A percentile compares a stretch with the other conserved stretches of the same genome.
Evolutionary conservation across 2,113 vertebrate species (phyloP).

Genomic region (Pagrus major): DNA sequence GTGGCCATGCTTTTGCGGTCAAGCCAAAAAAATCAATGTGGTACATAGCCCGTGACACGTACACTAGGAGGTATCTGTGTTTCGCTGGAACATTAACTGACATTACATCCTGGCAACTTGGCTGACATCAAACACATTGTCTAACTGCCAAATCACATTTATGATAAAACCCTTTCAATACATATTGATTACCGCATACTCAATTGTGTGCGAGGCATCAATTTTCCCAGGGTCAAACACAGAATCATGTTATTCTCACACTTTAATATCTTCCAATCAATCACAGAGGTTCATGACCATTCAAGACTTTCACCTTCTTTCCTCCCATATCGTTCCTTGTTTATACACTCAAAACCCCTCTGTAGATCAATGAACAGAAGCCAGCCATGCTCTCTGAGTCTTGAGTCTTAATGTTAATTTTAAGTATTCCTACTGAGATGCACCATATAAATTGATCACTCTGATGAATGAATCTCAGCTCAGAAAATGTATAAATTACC

Average conservation of each 20-base stretch:
- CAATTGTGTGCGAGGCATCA: neutral
- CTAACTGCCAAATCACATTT: neutral
- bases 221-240: conserved; percentile 31
- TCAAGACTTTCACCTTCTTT: neutral
- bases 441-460: neutral
- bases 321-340: neutral
- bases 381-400: neutral
- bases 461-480: neutral
- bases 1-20: no score
- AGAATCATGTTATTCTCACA: conserved; percentile 34
- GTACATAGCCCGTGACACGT: no score
- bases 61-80: no score
- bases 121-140: neutral
- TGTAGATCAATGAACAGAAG: neutral
- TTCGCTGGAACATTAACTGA: no score
- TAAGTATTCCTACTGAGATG: neutral
- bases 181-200: neutral
- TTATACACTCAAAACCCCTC: neutral
- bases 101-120: no score
- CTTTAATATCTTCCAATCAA: conserved; percentile 21
- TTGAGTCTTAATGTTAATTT: neutral
- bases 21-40: no score
- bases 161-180: conserved; percentile 1
- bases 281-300: neutral
- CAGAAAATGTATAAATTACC: neutral